These are phyloP conservation scores for Pampus argenteus DNA, from an alignment of 2,797 vertebrate species.

Conservation along the genomic window DNA sequence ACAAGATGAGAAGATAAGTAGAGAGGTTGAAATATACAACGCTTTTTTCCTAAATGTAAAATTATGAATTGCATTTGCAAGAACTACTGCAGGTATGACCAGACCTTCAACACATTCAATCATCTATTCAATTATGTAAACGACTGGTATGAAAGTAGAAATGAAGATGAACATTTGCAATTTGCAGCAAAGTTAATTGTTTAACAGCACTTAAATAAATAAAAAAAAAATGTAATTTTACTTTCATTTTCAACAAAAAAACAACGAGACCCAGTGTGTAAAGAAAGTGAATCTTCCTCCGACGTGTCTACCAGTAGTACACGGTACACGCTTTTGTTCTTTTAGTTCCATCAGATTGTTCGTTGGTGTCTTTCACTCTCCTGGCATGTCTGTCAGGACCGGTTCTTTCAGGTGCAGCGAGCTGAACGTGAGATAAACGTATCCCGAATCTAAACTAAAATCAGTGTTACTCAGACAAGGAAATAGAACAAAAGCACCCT, in stretches of 20 bases:
- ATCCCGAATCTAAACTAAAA: constrained; percentile 76
- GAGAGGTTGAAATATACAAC: constrained; percentile 12
- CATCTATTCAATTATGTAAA: not conserved
- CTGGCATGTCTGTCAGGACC: constrained; percentile 74
- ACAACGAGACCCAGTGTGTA: too few relatives aligned
- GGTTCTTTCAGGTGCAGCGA: constrained; percentile 77
- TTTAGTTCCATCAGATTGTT: constrained; percentile 69
- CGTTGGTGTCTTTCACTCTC: constrained; percentile 71
- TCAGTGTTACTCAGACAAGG: constrained; percentile 47
- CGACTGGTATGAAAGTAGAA: not conserved
- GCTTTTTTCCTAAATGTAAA: not conserved
- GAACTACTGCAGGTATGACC: too few relatives aligned
- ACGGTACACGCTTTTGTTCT: constrained; percentile 55
- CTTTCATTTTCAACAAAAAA: not conserved
- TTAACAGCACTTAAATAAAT: not conserved
- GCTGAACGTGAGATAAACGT: constrained; percentile 75
- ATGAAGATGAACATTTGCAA: not conserved
- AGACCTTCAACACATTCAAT: too few relatives aligned
- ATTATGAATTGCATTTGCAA: too few relatives aligned
- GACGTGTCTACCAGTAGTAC: constrained; percentile 16
- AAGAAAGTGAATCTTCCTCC: constrained; percentile 12
- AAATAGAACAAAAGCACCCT: constrained; percentile 39
- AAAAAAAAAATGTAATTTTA: too few relatives aligned
- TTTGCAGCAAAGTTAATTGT: not conserved
- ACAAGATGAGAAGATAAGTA: constrained; percentile 20